Percentiles rank a stretch among this genome's conserved stretches.
These are phyloP conservation scores for Cotesia chilonis DNA, from an alignment of 1,140 invertebrate genomes.

Conservation along the genomic window DNA sequence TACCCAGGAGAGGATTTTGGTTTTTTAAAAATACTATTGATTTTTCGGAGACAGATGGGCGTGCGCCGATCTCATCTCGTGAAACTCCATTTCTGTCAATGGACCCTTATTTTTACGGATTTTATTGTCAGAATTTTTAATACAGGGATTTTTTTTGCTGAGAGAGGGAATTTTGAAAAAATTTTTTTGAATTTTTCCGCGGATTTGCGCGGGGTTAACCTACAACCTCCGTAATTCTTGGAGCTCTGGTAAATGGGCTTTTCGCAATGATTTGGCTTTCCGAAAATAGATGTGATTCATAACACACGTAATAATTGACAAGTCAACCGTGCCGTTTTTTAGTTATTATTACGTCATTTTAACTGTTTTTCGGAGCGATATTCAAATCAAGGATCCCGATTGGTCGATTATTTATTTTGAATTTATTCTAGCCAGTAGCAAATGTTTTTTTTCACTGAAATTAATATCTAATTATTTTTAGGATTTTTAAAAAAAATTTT, in stretches of 20 bases:
- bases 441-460: too few relatives aligned
- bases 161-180: too few relatives aligned
- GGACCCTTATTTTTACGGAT: not conserved
- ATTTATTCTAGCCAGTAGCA: too few relatives aligned
- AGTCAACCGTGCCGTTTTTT: not conserved
- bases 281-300: constrained; percentile 45
- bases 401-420: too few relatives aligned
- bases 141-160: too few relatives aligned
- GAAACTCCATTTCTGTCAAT: constrained; percentile 29
- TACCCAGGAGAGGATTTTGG: not conserved
- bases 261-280: constrained; percentile 26
- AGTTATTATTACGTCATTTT: not conserved
- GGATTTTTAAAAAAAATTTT: too few relatives aligned
- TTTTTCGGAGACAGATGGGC: constrained; percentile 36
- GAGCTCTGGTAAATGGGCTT: constrained; percentile 2
- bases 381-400: too few relatives aligned
- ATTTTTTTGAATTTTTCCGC: too few relatives aligned
- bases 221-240: constrained; percentile 12
- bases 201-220: constrained; percentile 27
- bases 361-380: too few relatives aligned
- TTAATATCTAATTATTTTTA: too few relatives aligned
- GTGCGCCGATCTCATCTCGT: constrained; percentile 34
- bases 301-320: constrained; percentile 40
- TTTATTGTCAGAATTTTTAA: not conserved
- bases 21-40: constrained; percentile 30